Base-by-base conservation (phyloP, 2,797 vertebrate genomes). In the Poeciliopsis paucimaculata region DNA sequence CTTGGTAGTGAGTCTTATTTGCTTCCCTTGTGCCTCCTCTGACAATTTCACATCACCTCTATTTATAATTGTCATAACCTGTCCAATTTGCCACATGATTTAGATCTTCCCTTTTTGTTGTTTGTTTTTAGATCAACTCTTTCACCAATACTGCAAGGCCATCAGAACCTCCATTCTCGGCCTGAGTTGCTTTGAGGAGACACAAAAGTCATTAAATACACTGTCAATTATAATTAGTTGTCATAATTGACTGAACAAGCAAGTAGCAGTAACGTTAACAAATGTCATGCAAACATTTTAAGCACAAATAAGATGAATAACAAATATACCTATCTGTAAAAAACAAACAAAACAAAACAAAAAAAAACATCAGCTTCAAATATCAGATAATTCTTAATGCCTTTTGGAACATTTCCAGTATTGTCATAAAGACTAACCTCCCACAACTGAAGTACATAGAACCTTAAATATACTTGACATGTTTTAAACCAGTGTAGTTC, bases 401-500 rank as follows among this genome's bases (percentile, higher is more conserved):
- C 16, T 36, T 62, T 28, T 23, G 23, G 10, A 26, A 41, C 23
- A 68, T 36, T 39, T 9, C 18, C 16, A 39, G 23, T 12, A 26
- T 68, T 68, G 12, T 41, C 18, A 41, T 20, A 64, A 36, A 36
- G 57, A 60, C 2, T 60, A 28, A 0, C 16, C 28, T 60, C 28
- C 15, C 12, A 31, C n/a, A 60, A 31, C 28, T 36, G 31, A 20
- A 39, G 39, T 41, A 16, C 28, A 15, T 31, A 13, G 26, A 31
- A 60, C 13, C 11, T 60, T 28, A 60, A 2, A 70, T n/a, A 45
- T 45, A 15, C 20, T 43, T 43, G 7, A 11, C 43, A 46, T 80
- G 73, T 43, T 43, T 87, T 77, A 82, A 80, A 72, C 83, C 81
- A 83, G 83, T 78, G 88, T 51, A 34, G 36, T 28, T 80, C 83